Evolutionary conservation across 2,888 invertebrate genomes (phyloP), one percentile per base, ranked within the genome.

Genomic region (Perithous albicinctus): DNA sequence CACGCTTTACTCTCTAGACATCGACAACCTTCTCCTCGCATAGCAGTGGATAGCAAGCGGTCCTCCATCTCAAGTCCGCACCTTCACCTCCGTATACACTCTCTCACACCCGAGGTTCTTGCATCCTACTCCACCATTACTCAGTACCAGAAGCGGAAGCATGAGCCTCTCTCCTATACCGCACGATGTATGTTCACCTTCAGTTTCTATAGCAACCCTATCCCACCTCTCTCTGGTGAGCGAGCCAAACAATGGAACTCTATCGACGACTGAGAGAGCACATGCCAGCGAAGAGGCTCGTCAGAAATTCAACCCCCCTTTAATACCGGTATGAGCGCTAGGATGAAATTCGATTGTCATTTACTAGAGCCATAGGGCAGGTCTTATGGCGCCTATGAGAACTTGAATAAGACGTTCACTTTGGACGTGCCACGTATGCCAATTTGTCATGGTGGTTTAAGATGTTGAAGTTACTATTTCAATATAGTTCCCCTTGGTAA

Each of bases 141-240:
- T 48, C 66, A 66, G 23, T 32, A 32, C 67, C 41, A 43, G 46
- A 73, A 61, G 38, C 81, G 51, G 61, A 54, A 67, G 66, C 67
- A 64, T 48, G 43, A 48, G 41, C 23, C 18, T 77, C 67, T 35
- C 41, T 41, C 38, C 66, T 61, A 41, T 59, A 66, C 66, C 72
- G 64, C 32, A 73, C 56, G 54, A 69, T 51, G 80, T 84, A 82
- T 83, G 86, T 86, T 86, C 86, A 78, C 86, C 78, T 81, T 38
- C 85, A 89, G 87, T 92, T 89, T 87, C 92, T 91, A 91, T 91
- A 91, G 92, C 91, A 91, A 91, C 92, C n/a, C 88, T 86, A 83
- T 66, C 80, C n/a, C 66, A 80, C 82, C 82, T 85, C 84, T 84
- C 61, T 63, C 67, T 1, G n/a, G 59, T 46, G 32, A 20, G 15